Percentiles rank a stretch among this genome's conserved stretches.
Conservation (phyloP, 2,797 vertebrate species). For the Eremophila alpestris region DNA sequence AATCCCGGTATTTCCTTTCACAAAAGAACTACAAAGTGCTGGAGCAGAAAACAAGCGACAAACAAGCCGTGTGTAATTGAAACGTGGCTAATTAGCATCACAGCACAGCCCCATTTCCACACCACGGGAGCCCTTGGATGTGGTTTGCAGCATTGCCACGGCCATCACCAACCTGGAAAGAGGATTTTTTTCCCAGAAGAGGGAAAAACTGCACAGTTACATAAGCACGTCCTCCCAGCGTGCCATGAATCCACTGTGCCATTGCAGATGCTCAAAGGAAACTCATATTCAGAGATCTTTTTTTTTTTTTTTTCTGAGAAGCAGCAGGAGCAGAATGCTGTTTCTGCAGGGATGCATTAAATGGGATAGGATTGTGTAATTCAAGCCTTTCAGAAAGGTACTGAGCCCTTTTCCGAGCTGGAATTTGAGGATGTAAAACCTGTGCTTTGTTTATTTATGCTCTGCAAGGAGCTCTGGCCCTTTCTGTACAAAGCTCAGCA, state of each 20-base stretch:
- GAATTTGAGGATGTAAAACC: not conserved
- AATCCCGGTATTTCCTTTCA: not conserved
- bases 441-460: not conserved
- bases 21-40: not conserved
- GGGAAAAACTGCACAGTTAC: not conserved
- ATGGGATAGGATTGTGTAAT: not conserved
- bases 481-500: not conserved
- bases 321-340: not conserved
- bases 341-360: not conserved
- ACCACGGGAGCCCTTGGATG: fast-evolving
- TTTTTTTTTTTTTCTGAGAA: not conserved
- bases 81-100: not conserved
- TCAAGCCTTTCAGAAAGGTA: not conserved
- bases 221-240: not conserved
- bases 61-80: not conserved
- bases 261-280: conserved; percentile 23
- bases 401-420: not conserved
- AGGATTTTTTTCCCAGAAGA: not conserved
- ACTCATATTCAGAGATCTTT: not conserved
- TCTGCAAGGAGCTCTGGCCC: not conserved
- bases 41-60: not conserved
- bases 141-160: not conserved
- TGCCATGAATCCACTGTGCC: not conserved
- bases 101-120: not conserved
- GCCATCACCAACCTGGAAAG: fast-evolving